A percentile compares a stretch with the other conserved stretches of the same genome.
These are phyloP conservation scores for Diplogasteroides magnus DNA, from an alignment of 1,140 invertebrate species.

Conservation along the genomic window DNA sequence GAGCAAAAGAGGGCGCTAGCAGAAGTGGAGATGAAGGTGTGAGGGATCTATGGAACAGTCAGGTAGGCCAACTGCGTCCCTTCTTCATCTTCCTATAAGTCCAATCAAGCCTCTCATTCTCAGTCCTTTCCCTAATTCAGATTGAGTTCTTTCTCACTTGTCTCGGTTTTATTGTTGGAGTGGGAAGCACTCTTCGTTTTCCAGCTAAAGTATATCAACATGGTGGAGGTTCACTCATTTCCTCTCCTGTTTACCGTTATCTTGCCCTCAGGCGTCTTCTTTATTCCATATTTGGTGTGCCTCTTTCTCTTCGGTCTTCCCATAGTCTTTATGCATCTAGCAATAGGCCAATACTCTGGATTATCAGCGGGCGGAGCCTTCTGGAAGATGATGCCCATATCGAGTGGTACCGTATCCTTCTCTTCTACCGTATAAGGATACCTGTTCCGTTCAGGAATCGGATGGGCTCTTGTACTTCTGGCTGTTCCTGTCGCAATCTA, in stretches of 20 bases:
- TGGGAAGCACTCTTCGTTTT: slow-evolving; percentile 52
- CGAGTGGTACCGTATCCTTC: not conserved
- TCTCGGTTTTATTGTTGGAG: slow-evolving; percentile 54
- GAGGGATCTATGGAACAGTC: slow-evolving; percentile 47
- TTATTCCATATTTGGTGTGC: slow-evolving; percentile 51
- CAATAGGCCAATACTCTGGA: slow-evolving; percentile 52
- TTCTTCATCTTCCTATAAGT: too few relatives aligned
- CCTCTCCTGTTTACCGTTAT: slow-evolving; percentile 5
- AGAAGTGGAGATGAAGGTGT: slow-evolving; percentile 26
- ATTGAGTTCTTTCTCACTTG: slow-evolving; percentile 54
- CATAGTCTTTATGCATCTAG: slow-evolving; percentile 48
- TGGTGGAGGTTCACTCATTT: slow-evolving; percentile 26
- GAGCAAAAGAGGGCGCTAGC: slow-evolving; percentile 29
- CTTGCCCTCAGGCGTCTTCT: slow-evolving; percentile 40
- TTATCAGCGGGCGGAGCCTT: slow-evolving; percentile 42
- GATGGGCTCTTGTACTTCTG: slow-evolving; percentile 58
- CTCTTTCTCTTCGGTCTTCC: slow-evolving; percentile 50
- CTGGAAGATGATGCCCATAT: slow-evolving; percentile 52
- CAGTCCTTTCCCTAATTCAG: slow-evolving; percentile 23
- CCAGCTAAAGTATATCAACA: slow-evolving; percentile 51
- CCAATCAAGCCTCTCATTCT: slow-evolving; percentile 10
- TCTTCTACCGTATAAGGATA: slow-evolving; percentile 46
- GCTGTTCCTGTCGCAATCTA: slow-evolving; percentile 58
- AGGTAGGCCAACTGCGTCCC: too few relatives aligned
- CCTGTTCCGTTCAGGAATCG: slow-evolving; percentile 57